These are phyloP conservation scores for Gnathonemus echidnorhynchus DNA, from an alignment of 2,113 vertebrate species.

Conservation along the genomic window DNA sequence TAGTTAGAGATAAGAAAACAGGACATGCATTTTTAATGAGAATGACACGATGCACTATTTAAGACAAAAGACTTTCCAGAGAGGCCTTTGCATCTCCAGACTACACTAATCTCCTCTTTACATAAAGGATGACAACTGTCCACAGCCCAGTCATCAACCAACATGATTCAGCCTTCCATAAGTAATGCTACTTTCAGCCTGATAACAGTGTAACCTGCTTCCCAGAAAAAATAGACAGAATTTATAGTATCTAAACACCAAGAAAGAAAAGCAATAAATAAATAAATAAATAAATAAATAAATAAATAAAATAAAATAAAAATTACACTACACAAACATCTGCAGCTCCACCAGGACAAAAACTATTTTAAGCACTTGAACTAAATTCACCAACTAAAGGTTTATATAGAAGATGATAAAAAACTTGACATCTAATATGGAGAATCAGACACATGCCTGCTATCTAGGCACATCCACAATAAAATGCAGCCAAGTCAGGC, in stretches of 20 bases:
- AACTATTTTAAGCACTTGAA: neutral
- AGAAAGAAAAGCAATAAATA: neutral
- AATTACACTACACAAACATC: neutral
- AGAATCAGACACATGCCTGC: neutral
- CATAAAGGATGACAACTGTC: neutral
- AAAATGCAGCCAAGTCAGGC: neutral
- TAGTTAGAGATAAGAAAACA: constrained; percentile 5
- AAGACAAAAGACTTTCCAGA: neutral
- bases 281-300: too few relatives aligned
- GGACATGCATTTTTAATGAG: neutral
- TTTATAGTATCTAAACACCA: neutral
- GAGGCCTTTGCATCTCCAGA: neutral
- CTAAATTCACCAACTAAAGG: neutral
- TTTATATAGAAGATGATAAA: neutral
- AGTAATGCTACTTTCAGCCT: neutral
- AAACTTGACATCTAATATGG: neutral
- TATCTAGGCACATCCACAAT: neutral
- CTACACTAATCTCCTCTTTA: neutral
- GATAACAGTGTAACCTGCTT: neutral
- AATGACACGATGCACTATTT: constrained; percentile 5
- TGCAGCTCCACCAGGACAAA: neutral
- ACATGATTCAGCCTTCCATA: neutral
- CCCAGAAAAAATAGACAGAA: neutral
- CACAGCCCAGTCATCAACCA: neutral
- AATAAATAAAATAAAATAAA: too few relatives aligned